phyloP scores from a whole-genome alignment of 2,113 vertebrate genomes.

The Tachysurus vachellii region DNA sequence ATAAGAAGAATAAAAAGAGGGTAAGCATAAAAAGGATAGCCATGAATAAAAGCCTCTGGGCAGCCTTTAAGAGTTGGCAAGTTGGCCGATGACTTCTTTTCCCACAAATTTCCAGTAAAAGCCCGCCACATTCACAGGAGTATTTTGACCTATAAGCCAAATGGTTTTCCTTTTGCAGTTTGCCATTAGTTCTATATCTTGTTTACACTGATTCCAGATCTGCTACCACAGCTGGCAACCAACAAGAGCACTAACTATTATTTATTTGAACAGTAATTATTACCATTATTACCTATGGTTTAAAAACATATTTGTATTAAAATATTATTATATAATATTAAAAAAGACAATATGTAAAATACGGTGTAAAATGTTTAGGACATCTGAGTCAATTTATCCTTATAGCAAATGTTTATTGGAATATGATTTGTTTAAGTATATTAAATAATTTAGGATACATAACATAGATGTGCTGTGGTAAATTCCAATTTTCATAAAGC shows the following conservation, averaged over 20 bases:
- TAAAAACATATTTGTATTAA: too few species aligned
- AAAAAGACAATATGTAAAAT: background rate
- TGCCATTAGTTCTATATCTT: background rate
- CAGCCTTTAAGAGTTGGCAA: background rate
- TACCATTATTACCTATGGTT: background rate
- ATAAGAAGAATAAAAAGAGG: background rate
- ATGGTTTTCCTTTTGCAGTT: background rate
- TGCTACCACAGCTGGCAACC: background rate
- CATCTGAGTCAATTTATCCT: background rate
- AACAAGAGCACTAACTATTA: background rate
- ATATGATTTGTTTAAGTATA: background rate
- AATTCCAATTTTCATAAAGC: background rate
- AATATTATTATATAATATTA: background rate
- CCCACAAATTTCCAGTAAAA: constrained; percentile 23
- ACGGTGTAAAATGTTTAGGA: background rate
- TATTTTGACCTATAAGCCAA: background rate
- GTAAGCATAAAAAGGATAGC: background rate
- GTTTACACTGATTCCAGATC: constrained; percentile 12
- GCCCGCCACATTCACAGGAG: constrained; percentile 16
- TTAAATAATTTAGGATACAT: background rate
- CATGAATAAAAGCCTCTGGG: background rate
- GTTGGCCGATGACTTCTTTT: background rate
- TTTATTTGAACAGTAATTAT: background rate
- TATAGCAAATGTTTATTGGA: background rate
- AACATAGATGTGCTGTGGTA: background rate